A percentile compares a stretch with the other conserved stretches of the same genome.
These are phyloP conservation scores for Colletes gigas DNA, from an alignment of 1,140 invertebrate genomes.

Conservation along the genomic window DNA sequence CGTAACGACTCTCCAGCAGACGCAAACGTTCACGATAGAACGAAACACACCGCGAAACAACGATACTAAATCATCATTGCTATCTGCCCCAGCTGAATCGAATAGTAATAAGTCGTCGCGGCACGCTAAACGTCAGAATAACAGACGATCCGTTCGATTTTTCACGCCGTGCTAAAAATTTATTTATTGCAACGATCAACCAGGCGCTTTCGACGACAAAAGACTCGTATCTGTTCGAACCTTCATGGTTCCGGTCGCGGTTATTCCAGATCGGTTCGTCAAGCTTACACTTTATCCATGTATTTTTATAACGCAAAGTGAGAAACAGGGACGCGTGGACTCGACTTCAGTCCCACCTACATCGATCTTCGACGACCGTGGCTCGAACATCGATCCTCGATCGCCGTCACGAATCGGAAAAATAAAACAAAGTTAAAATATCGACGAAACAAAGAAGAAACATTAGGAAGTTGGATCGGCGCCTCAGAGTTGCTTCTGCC, in stretches of 20 bases:
- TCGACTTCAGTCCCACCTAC: background rate
- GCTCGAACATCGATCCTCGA: background rate
- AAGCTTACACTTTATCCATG: constrained; percentile 43
- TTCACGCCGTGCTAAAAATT: too few relatives aligned
- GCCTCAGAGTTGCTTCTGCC: background rate
- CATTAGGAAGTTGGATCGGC: too few relatives aligned
- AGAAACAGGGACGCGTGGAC: background rate
- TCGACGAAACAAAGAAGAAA: too few relatives aligned
- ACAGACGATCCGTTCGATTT: too few relatives aligned
- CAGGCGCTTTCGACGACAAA: too few relatives aligned
- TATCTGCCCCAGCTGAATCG: background rate
- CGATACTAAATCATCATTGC: background rate
- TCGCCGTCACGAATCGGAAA: too few relatives aligned
- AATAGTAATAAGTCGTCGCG: background rate
- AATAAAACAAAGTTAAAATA: background rate
- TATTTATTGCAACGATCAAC: too few relatives aligned
- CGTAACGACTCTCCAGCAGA: too few relatives aligned
- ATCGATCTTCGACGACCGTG: background rate
- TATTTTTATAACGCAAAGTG: constrained; percentile 46
- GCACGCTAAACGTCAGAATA: too few relatives aligned
- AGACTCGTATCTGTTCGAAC: too few relatives aligned
- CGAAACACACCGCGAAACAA: constrained; percentile 3
- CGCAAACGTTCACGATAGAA: background rate
- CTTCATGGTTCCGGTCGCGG: background rate
- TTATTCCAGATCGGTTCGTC: background rate